Conservation (phyloP, 2,113 vertebrate species). For the Lamprotornis superbus region DNA sequence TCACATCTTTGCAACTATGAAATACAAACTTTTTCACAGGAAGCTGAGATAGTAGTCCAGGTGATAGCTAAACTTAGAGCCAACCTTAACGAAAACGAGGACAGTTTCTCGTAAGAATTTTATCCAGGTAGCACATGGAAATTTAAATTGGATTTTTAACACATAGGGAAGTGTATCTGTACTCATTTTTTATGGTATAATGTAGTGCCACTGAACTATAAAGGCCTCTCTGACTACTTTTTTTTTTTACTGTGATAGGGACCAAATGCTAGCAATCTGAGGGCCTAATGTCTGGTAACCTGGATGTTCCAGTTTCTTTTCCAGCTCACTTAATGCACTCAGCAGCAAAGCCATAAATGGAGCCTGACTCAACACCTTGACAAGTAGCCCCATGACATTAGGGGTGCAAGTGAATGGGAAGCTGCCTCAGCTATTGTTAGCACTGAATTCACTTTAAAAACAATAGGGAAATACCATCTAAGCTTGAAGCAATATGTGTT, state of each 20-base stretch:
- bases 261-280: conserved; percentile 42
- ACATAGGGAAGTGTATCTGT: background rate
- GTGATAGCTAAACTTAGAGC: background rate
- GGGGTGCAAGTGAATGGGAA: background rate
- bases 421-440: conserved; percentile 36
- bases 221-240: background rate
- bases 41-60: background rate
- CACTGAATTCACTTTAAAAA: conserved; percentile 64
- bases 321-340: background rate
- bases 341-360: conserved; percentile 58
- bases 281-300: background rate
- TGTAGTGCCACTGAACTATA: background rate
- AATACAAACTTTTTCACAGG: background rate
- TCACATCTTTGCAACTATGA: background rate
- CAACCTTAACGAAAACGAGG: background rate
- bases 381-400: background rate
- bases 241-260: background rate
- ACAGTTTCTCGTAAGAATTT: background rate
- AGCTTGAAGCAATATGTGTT: conserved; percentile 61
- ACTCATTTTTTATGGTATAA: background rate
- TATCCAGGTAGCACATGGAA: background rate
- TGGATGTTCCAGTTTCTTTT: background rate
- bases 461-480: conserved; percentile 21
- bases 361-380: conserved; percentile 12
- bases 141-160: background rate